Evolutionary conservation across 2,113 vertebrate genomes (phyloP), one percentile per base, ranked within the genome.

Genomic region (Nestor notabilis): DNA sequence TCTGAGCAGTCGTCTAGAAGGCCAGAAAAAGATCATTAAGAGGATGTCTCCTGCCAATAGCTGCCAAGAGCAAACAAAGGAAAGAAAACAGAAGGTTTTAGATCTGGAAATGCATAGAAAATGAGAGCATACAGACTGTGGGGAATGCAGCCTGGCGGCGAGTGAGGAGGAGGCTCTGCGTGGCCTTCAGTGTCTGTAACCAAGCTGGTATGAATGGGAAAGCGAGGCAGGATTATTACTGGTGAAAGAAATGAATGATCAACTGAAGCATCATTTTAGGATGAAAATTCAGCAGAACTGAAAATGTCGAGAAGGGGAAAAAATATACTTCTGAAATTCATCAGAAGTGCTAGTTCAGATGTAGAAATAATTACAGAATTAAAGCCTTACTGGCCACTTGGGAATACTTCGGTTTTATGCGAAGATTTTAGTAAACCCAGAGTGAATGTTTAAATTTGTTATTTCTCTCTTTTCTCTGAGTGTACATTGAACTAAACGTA

Each of bases 31-130:
- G 89, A 96, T 95, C 93, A 95, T 95, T 95, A 97, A 85, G 81
- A 95, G 91, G 84, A 91, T 94, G 91, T 91, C 91, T 96, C 87
- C 94, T 97, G 96, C 94, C 95, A 97, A 35, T 96, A 96, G 92
- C 90, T 96, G 96, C 92, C 80, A 87, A 95, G 89, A 97, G 91
- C 91, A 96, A 94, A 93, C 90, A 93, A 89, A 93, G 71, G 84
- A 96, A 91, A 86, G 87, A 94, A 96, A 97, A 93, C 93, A 90
- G 95, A 89, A 95, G 93, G 91, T 66, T 96, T 96, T 81, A 93
- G 82, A 92, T 96, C 87, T 95, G 81, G 87, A 74, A 96, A 90
- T 83, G 79, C 71, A 88, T 75, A 47, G 94, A 80, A 94, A 90
- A 96, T 91, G 78, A 95, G 80, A 65, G 91, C n/a, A 39, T 64